These are phyloP conservation scores for Xiphydria camelus DNA, from an alignment of 2,888 invertebrate species.

Conservation along the genomic window DNA sequence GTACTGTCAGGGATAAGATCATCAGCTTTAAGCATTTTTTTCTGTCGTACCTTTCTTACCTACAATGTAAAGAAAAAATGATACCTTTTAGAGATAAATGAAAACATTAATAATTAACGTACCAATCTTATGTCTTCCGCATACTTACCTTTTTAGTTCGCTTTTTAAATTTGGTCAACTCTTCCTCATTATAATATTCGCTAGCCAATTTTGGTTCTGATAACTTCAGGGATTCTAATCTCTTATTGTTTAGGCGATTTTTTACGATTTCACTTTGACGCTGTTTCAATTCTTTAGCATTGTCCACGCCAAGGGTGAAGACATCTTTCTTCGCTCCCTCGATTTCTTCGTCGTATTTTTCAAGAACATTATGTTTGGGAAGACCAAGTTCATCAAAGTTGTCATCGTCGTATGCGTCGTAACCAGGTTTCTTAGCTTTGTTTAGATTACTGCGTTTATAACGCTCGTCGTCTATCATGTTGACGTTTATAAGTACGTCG, in stretches of 20 bases:
- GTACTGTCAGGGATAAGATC: slow-evolving; percentile 63
- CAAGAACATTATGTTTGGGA: slow-evolving; percentile 69
- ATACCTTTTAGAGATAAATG: not conserved
- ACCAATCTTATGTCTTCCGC: not conserved
- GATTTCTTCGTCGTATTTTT: slow-evolving; percentile 95
- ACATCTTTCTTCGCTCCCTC: slow-evolving; percentile 70
- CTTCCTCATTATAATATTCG: slow-evolving; percentile 86
- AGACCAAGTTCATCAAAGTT: slow-evolving; percentile 72
- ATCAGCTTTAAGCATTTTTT: slow-evolving; percentile 70
- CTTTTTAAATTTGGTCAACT: slow-evolving; percentile 83
- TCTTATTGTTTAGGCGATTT: slow-evolving; percentile 68
- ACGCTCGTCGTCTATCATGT: slow-evolving; percentile 80
- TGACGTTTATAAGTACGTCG: slow-evolving; percentile 91
- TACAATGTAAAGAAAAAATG: slow-evolving; percentile 27
- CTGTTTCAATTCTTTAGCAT: slow-evolving; percentile 62
- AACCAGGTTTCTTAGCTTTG: slow-evolving; percentile 82
- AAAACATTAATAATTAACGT: slow-evolving; percentile 6
- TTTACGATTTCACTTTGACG: slow-evolving; percentile 57
- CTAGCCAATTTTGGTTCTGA: slow-evolving; percentile 74
- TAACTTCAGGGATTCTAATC: slow-evolving; percentile 73
- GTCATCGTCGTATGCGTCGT: slow-evolving; percentile 84
- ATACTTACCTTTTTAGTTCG: slow-evolving; percentile 73
- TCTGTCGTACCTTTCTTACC: slow-evolving; percentile 68
- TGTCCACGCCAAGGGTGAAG: slow-evolving; percentile 78
- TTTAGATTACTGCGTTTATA: slow-evolving; percentile 81